Percentiles rank a stretch among this genome's conserved stretches.
Evolutionary conservation across 2,113 vertebrate species (phyloP).

Genomic region (Melanostigma gelatinosum): DNA sequence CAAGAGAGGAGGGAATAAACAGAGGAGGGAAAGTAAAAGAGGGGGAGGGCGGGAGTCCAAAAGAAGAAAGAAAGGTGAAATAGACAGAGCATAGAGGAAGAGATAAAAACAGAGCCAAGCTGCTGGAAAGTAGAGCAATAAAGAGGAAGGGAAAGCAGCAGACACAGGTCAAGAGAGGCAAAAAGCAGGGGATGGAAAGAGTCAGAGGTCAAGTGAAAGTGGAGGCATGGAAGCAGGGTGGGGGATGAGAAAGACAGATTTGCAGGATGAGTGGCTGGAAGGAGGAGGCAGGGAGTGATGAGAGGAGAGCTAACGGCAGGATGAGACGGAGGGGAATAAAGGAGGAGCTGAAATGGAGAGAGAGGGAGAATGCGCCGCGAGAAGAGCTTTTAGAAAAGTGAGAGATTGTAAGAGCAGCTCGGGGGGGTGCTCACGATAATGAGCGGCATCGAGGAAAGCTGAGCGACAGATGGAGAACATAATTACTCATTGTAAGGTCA

Average conservation of each 20-base stretch:
- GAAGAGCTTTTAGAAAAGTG: slow-evolving; percentile 25
- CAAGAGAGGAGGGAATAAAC: slow-evolving; percentile 33
- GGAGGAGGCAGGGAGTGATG: slow-evolving; percentile 20
- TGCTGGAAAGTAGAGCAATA: slow-evolving; percentile 19
- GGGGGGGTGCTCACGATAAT: slow-evolving; percentile 4
- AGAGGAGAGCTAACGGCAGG: slow-evolving; percentile 38
- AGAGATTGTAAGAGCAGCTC: slow-evolving; percentile 21
- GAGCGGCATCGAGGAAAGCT: slow-evolving; percentile 15
- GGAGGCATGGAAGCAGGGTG: slow-evolving; percentile 34
- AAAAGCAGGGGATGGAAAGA: slow-evolving; percentile 40
- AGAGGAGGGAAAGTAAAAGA: neutral
- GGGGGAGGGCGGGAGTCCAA: neutral
- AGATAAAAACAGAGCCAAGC: slow-evolving; percentile 22
- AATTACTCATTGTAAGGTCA: slow-evolving; percentile 43
- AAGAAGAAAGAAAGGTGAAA: slow-evolving; percentile 31
- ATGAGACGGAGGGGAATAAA: slow-evolving; percentile 13
- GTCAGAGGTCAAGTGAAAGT: slow-evolving; percentile 33
- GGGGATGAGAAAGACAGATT: slow-evolving; percentile 58
- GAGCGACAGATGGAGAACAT: slow-evolving; percentile 43
- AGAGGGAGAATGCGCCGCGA: slow-evolving; percentile 4
- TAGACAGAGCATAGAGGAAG: slow-evolving; percentile 31
- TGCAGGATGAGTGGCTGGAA: slow-evolving; percentile 54
- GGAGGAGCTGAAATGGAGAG: slow-evolving; percentile 17
- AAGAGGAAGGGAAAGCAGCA: slow-evolving; percentile 24
- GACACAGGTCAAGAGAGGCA: slow-evolving; percentile 52